Conservation (phyloP, 2,113 vertebrate species). For the Azemiops feae region DNA sequence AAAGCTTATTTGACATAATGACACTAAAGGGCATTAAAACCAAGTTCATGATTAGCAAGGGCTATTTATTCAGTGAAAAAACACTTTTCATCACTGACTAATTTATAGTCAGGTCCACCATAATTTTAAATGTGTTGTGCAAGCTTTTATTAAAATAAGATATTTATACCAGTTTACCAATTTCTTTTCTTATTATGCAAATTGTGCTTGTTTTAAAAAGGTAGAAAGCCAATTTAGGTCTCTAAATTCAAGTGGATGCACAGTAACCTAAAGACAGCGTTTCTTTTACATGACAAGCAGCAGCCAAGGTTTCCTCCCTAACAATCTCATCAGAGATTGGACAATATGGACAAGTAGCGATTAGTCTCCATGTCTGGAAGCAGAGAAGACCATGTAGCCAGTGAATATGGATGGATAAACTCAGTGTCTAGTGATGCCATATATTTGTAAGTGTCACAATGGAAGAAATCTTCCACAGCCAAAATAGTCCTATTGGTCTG, state of each 20-base stretch:
- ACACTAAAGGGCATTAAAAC: neutral
- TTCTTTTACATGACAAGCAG: neutral
- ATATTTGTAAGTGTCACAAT: neutral
- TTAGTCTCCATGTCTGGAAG: neutral
- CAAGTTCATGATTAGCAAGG: neutral
- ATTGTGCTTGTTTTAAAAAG: neutral
- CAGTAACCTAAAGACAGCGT: neutral
- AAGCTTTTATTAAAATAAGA: neutral
- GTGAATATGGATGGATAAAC: neutral
- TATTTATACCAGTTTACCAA: neutral
- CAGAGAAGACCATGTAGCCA: neutral
- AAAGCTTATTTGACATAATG: neutral
- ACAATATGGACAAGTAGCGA: neutral
- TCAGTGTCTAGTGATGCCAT: neutral
- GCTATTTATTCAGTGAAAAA: neutral
- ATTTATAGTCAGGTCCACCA: constrained; percentile 28
- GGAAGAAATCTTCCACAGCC: neutral
- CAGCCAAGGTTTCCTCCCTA: neutral
- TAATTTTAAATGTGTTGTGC: neutral
- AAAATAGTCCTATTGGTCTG: neutral
- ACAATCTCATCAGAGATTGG: neutral
- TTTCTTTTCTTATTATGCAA: neutral
- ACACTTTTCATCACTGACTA: constrained; percentile 20
- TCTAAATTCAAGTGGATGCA: neutral
- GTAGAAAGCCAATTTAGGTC: neutral